These are phyloP conservation scores for Zalophus californianus DNA, from an alignment of 2,797 vertebrate species.

Conservation along the genomic window DNA sequence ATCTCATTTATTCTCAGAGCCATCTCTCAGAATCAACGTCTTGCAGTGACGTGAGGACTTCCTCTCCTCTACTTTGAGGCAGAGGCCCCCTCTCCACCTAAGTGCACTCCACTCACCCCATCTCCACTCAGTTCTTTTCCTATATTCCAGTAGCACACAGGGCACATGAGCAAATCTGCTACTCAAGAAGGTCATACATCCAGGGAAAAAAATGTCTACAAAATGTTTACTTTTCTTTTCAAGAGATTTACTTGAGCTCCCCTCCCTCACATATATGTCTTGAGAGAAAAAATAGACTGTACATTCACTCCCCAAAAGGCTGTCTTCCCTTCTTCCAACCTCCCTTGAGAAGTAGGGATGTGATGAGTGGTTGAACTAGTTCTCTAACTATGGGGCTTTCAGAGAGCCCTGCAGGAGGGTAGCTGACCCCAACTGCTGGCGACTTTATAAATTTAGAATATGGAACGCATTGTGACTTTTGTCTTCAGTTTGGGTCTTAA, in stretches of 20 bases:
- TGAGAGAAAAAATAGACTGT: background rate
- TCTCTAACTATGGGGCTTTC: background rate
- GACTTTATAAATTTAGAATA: background rate
- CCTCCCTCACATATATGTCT: background rate
- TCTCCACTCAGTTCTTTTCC: background rate
- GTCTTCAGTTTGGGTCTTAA: background rate
- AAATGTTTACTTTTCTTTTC: slow-evolving; percentile 44
- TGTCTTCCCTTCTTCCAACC: background rate
- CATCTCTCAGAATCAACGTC: background rate
- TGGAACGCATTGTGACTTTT: background rate
- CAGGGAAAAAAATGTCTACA: slow-evolving; percentile 29
- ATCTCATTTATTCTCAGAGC: background rate
- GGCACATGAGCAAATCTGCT: background rate
- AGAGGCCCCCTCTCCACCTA: background rate
- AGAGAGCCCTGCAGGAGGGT: background rate
- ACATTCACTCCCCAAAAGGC: background rate
- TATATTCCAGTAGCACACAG: background rate
- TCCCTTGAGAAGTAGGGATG: background rate
- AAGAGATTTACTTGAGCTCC: slow-evolving; percentile 9
- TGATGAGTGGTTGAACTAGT: background rate
- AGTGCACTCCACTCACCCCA: background rate
- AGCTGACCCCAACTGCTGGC: background rate
- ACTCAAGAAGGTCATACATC: background rate
- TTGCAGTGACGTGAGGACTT: background rate
- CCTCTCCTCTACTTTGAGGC: background rate